Conservation (phyloP, 2,113 vertebrate genomes). For the Promerops cafer region DNA sequence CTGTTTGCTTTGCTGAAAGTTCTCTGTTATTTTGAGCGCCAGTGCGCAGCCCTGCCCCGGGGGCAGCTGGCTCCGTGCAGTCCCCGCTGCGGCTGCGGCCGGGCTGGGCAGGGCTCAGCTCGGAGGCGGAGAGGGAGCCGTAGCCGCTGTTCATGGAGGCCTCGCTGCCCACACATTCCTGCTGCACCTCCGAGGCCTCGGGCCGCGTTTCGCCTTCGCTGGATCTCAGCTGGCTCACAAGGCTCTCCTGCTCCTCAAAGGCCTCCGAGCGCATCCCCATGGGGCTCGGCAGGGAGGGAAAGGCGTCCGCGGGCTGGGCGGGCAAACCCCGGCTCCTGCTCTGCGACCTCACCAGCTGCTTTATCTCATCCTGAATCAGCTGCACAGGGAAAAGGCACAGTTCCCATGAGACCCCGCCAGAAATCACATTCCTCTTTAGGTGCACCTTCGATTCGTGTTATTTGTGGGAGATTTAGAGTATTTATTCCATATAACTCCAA, state of each 20-base stretch:
- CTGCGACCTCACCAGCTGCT: conserved; percentile 84
- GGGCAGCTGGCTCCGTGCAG: background rate
- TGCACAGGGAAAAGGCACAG: conserved; percentile 34
- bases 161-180: conserved; percentile 62
- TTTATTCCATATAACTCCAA: background rate
- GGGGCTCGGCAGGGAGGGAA: background rate
- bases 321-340: conserved; percentile 26
- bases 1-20: background rate
- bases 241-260: conserved; percentile 55
- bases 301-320: conserved; percentile 21
- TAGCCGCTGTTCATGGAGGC: conserved; percentile 83
- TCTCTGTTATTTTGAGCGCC: background rate
- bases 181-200: background rate
- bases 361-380: conserved; percentile 94
- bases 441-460: background rate
- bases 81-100: background rate
- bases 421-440: background rate
- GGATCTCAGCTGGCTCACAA: conserved; percentile 44
- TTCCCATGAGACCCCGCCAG: background rate
- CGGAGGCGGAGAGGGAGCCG: conserved; percentile 77
- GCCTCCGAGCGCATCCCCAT: conserved; percentile 68
- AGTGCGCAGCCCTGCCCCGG: background rate
- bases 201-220: conserved; percentile 40
- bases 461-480: background rate
- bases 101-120: conserved; percentile 41